These are phyloP conservation scores for Erythrocercus mccallii DNA, from an alignment of 2,113 vertebrate genomes.

Conservation along the genomic window DNA sequence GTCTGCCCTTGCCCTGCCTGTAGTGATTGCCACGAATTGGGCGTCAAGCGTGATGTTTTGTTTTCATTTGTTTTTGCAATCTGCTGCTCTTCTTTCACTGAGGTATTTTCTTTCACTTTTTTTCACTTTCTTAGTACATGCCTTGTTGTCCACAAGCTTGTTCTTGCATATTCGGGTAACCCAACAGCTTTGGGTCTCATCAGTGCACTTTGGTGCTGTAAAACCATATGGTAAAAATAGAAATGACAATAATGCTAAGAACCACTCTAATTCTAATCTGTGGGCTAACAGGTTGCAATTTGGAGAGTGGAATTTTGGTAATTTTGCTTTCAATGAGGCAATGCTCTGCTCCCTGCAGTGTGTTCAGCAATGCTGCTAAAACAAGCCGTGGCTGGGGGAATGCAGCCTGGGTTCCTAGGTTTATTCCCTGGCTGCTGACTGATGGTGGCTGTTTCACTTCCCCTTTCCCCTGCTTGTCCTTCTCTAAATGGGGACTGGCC, in stretches of 20 bases:
- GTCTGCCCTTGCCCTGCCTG: neutral
- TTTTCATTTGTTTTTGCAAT: slow-evolving; percentile 3
- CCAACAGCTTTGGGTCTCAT: neutral
- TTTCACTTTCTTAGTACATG: neutral
- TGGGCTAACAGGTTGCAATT: too few relatives aligned
- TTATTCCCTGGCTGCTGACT: neutral
- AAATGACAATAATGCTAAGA: neutral
- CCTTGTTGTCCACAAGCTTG: neutral
- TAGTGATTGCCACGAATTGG: neutral
- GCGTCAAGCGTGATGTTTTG: neutral
- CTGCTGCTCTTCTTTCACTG: neutral
- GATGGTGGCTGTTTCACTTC: neutral
- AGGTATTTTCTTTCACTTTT: neutral
- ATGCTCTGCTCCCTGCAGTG: neutral
- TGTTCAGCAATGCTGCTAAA: neutral
- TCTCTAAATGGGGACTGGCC: neutral
- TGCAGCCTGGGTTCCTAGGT: neutral
- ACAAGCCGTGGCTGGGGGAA: fast-evolving
- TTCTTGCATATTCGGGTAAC: fast-evolving
- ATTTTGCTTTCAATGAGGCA: neutral
- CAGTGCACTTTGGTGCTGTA: neutral
- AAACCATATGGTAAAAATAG: neutral
- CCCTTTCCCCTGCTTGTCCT: neutral
- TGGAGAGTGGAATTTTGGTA: neutral
- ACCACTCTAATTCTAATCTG: fast-evolving